A percentile compares a stretch with the other conserved stretches of the same genome.
These are phyloP conservation scores for Drosophila eugracilis DNA, from an alignment of 1,140 invertebrate species.

Conservation along the genomic window DNA sequence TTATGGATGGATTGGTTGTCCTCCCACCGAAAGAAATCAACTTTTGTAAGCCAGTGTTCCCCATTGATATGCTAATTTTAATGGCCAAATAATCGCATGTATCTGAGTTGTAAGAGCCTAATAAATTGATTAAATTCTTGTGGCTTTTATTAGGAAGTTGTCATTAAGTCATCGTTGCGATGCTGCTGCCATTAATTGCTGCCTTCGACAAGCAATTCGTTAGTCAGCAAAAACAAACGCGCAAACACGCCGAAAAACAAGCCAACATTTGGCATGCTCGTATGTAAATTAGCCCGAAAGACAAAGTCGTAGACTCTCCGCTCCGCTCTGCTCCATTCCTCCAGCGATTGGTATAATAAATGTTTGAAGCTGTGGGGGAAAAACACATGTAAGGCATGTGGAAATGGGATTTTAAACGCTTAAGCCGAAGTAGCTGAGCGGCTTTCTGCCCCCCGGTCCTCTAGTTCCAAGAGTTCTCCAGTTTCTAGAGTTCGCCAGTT, in stretches of 20 bases:
- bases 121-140: slow-evolving; percentile 78
- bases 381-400: slow-evolving; percentile 76
- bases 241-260: slow-evolving; percentile 40
- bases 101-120: slow-evolving; percentile 58
- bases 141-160: slow-evolving; percentile 76
- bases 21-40: slow-evolving; percentile 30
- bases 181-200: slow-evolving; percentile 72
- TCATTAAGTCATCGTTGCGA: slow-evolving; percentile 72
- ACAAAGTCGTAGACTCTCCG: slow-evolving; percentile 51
- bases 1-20: slow-evolving; percentile 48
- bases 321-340: too few relatives aligned
- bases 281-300: slow-evolving; percentile 63
- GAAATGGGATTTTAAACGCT: slow-evolving; percentile 77
- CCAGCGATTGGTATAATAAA: slow-evolving; percentile 67
- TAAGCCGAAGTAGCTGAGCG: slow-evolving; percentile 25
- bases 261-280: slow-evolving; percentile 39
- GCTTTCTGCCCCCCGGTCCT: slow-evolving; percentile 23
- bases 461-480: not conserved
- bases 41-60: slow-evolving; percentile 44
- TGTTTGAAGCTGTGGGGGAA: slow-evolving; percentile 55
- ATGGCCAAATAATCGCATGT: slow-evolving; percentile 75
- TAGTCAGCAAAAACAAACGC: slow-evolving; percentile 32
- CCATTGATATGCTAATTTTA: slow-evolving; percentile 76
- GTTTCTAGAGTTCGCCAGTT: slow-evolving; percentile 34
- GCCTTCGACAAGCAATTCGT: slow-evolving; percentile 72